A percentile compares a stretch with the other conserved stretches of the same genome.
Evolutionary conservation across 2,888 invertebrate genomes (phyloP).

Genomic region (Galerucella pusilla): DNA sequence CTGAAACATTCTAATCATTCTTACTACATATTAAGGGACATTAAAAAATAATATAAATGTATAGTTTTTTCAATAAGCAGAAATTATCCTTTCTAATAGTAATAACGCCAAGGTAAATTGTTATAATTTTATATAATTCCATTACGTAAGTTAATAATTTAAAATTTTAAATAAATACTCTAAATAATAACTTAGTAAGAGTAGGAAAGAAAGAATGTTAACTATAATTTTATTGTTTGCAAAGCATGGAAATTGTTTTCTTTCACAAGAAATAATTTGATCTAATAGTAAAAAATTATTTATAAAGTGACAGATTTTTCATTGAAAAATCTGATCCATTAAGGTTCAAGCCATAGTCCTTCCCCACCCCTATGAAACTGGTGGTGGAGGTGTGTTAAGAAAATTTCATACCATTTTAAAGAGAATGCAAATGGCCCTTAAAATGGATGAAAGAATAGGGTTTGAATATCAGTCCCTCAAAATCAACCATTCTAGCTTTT

Average conservation of each 20-base stretch:
- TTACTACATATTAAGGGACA: not conserved
- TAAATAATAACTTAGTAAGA: not conserved
- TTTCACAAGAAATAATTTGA: too few relatives aligned
- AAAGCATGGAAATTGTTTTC: not conserved
- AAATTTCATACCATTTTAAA: too few relatives aligned
- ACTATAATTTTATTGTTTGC: slow-evolving; percentile 1
- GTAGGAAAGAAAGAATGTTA: not conserved
- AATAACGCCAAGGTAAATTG: not conserved
- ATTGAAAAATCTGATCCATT: too few relatives aligned
- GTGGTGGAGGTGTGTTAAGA: too few relatives aligned
- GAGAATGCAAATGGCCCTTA: too few relatives aligned
- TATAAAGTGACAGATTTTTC: too few relatives aligned
- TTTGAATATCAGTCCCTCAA: too few relatives aligned
- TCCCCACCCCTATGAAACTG: too few relatives aligned
- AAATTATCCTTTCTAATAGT: not conserved
- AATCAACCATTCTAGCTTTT: too few relatives aligned
- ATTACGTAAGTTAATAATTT: slow-evolving; percentile 8
- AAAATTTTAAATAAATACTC: not conserved
- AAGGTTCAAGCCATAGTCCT: too few relatives aligned
- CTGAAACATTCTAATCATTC: not conserved
- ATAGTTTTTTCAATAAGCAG: not conserved
- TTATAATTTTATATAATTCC: not conserved
- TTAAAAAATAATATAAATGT: not conserved
- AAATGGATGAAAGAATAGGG: too few relatives aligned
- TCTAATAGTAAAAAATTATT: too few relatives aligned